Base-by-base conservation (phyloP, 2,113 vertebrate genomes). In the Rynchops niger region DNA sequence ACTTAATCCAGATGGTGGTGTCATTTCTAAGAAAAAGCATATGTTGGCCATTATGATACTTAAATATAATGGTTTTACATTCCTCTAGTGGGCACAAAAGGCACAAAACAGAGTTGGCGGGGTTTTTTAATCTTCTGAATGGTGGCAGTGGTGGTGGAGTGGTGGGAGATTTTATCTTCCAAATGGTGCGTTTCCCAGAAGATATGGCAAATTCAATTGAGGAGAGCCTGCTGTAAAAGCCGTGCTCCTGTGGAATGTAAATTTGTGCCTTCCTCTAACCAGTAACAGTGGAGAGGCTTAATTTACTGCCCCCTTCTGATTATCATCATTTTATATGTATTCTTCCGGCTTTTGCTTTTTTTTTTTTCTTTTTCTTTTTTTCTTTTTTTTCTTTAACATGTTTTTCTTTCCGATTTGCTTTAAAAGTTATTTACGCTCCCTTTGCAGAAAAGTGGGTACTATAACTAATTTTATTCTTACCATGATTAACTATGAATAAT, bases 21-120 rank as follows among this genome's bases (percentile, higher is more conserved):
- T 98, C 98, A 96, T 98, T 98, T 98, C 97, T 98, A 98, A 98
- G 98, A 98, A 98, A 98, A 97, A 98, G 97, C 98, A 98, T 98
- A 98, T 98, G 98, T 96, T 98, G 98, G 97, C 97, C 98, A 98
- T 98, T 98, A 98, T 98, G 97, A 98, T 98, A 97, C 98, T 98
- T 98, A 98, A 98, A 98, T 98, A 97, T 98, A 98, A 98, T 98
- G 98, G 98, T 98, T 98, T 98, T 98, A 98, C 98, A 97, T 98
- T 98, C 97, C 98, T 98, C 98, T 94, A 97, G 97, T 97, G 98
- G 96, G 97, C 90, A 97, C 97, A 98, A 97, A 96, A 97, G 96
- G 88, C 80, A 88, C 96, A 98, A 95, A 98, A 90, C 97, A 98
- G 96, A 95, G 96, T 95, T 97, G 92, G 94, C 71, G 95, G 90